Evolutionary conservation across 35 echinoderm and acorn worm genomes (phyloP).

Genomic region (Strongylocentrotus purpuratus): DNA sequence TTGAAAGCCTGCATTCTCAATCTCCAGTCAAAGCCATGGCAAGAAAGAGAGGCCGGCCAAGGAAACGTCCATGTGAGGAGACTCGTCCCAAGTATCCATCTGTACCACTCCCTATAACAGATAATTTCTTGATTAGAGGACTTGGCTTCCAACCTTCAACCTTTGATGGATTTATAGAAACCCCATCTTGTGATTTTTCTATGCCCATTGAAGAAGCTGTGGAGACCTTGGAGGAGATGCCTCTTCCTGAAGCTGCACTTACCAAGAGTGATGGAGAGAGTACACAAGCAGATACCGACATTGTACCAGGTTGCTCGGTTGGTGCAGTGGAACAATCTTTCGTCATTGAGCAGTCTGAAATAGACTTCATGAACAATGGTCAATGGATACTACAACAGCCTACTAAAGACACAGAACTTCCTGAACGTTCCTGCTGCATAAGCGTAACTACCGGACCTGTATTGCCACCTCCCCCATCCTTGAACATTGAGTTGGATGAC

Average conservation of each 20-base stretch:
- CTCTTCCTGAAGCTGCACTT: neutral
- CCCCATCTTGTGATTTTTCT: neutral
- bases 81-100: constrained; percentile 23
- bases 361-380: neutral
- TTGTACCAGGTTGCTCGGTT: neutral
- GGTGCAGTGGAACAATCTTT: neutral
- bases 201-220: neutral
- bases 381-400: neutral
- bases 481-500: neutral
- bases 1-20: neutral
- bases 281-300: neutral
- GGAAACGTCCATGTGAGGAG: neutral
- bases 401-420: neutral
- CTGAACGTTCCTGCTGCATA: neutral
- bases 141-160: constrained; percentile 11
- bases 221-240: neutral
- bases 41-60: constrained; percentile 7
- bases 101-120: constrained; percentile 33
- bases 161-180: neutral
- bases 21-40: neutral
- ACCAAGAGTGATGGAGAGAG: neutral
- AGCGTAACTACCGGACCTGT: neutral
- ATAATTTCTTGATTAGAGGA: neutral
- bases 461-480: neutral
- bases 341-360: neutral